Evolutionary conservation across 1,140 invertebrate genomes (phyloP), one percentile per base, ranked within the genome.

Genomic region (Formica selysi): DNA sequence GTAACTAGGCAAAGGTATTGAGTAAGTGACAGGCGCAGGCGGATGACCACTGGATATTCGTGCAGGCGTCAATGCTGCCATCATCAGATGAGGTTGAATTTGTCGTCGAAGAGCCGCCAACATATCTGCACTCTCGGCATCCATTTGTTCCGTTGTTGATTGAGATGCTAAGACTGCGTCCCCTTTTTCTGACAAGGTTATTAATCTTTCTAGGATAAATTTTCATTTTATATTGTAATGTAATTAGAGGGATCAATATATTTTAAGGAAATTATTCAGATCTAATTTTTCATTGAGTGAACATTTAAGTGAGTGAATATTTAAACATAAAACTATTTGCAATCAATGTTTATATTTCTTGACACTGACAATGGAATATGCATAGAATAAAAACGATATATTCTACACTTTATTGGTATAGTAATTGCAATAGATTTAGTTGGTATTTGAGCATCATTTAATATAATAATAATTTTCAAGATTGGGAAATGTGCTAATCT

Each of bases 31-130:
- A 26, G 91, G 79, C 0, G 92, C 85, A 54, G 92, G 89, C 73
- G 79, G 91, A 87, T 92, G 92, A 5, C 88, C 87, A 74, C 89
- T 83, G 26, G 94, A 86, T 79, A 94, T 86, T 76, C 91, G 93
- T 8, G 92, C 89, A 3, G 94, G 93, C 41, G 94, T 92, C n/a
- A 95, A 86, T 7, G 94, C 93, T 8, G 96, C 96, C 93, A 96
- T 96, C 93, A 97, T 95, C 68, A 97, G 91, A 87, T 96, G 96
- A 51, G 96, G 96, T 86, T 97, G 96, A 89, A 97, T 96, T 92
- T 96, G 96, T 29, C 96, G 95, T 10, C 96, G 95, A 85, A 97
- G 93, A 65, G 96, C 96, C 51, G 96, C 96, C 85, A 97, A 93
- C 95, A 97, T 96, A n/a, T 96, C 96, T 57, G 96, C 96, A 89